A percentile compares a stretch with the other conserved stretches of the same genome.
phyloP scores from a whole-genome alignment of 2,797 vertebrate species.

The Diplodus puntazzo region DNA sequence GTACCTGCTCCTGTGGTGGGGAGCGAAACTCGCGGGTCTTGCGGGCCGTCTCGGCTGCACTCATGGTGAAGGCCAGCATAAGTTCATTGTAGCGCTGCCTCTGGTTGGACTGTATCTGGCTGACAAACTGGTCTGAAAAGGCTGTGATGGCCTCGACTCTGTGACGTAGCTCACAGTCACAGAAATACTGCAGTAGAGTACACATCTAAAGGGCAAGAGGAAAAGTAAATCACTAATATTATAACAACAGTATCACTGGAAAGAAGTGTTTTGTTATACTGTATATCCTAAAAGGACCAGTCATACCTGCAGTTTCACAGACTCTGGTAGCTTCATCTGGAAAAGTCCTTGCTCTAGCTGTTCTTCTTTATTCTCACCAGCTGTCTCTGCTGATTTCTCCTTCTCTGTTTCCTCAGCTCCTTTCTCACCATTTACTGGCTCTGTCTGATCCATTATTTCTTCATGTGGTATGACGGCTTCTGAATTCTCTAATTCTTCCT shows the following conservation, averaged over 20 bases:
- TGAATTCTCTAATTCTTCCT: slow-evolving; percentile 75
- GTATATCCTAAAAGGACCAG: background rate
- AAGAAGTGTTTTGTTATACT: background rate
- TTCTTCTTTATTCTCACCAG: slow-evolving; percentile 82
- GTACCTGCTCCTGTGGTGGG: slow-evolving; percentile 95
- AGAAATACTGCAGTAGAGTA: slow-evolving; percentile 95
- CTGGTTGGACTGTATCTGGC: slow-evolving; percentile 92
- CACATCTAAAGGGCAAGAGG: slow-evolving; percentile 88
- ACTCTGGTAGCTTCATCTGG: slow-evolving; percentile 97
- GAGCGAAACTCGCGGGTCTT: slow-evolving; percentile 96
- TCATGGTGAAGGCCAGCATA: slow-evolving; percentile 94
- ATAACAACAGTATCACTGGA: background rate
- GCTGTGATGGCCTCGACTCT: slow-evolving; percentile 94
- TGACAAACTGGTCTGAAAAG: slow-evolving; percentile 92
- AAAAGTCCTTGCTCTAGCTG: slow-evolving; percentile 91
- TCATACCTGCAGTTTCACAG: slow-evolving; percentile 94
- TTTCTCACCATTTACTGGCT: slow-evolving; percentile 81
- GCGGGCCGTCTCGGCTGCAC: slow-evolving; percentile 92
- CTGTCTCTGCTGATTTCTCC: slow-evolving; percentile 67
- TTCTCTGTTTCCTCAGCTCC: slow-evolving; percentile 81
- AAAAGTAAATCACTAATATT: background rate
- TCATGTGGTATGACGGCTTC: slow-evolving; percentile 34
- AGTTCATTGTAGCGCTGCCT: slow-evolving; percentile 90
- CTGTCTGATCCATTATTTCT: slow-evolving; percentile 56
- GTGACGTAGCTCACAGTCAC: slow-evolving; percentile 95